Evolutionary conservation across 1,140 invertebrate species (phyloP).

Genomic region (Paramacrobiotus metropolitanus): DNA sequence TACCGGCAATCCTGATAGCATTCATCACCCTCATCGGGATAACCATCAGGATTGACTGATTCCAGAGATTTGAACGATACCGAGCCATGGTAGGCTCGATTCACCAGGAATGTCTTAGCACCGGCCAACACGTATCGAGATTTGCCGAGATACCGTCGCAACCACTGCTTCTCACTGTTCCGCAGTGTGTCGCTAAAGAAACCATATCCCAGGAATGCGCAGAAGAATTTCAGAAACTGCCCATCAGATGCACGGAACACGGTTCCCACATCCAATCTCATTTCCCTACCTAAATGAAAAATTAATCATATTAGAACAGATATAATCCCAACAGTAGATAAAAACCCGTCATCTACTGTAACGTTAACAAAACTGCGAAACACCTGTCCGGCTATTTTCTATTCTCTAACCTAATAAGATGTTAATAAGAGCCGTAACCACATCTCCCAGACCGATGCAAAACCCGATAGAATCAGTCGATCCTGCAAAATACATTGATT

Average conservation of each 20-base stretch:
- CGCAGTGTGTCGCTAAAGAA: constrained; percentile 40
- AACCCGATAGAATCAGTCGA: constrained; percentile 17
- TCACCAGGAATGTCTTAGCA: constrained; percentile 16
- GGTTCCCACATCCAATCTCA: background rate
- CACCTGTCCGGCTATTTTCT: background rate
- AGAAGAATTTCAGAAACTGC: background rate
- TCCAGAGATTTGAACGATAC: background rate
- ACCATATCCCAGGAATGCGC: constrained; percentile 1
- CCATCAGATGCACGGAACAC: background rate
- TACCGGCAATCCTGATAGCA: background rate
- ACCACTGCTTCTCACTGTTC: constrained; percentile 40
- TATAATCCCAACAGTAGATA: background rate
- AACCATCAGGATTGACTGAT: background rate
- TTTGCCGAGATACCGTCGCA: constrained; percentile 1
- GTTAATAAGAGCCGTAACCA: background rate
- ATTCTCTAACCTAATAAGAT: background rate
- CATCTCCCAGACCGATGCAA: constrained; percentile 5
- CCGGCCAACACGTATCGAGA: constrained; percentile 11
- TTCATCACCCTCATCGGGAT: background rate
- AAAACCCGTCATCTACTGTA: too few species aligned
- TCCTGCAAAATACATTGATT: constrained; percentile 6
- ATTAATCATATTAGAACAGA: too few species aligned
- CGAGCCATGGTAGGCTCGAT: constrained; percentile 17
- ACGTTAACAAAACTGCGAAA: background rate
- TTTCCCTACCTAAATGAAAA: background rate